Conservation (phyloP, 2,113 vertebrate species). For the Saccopteryx leptura region DNA sequence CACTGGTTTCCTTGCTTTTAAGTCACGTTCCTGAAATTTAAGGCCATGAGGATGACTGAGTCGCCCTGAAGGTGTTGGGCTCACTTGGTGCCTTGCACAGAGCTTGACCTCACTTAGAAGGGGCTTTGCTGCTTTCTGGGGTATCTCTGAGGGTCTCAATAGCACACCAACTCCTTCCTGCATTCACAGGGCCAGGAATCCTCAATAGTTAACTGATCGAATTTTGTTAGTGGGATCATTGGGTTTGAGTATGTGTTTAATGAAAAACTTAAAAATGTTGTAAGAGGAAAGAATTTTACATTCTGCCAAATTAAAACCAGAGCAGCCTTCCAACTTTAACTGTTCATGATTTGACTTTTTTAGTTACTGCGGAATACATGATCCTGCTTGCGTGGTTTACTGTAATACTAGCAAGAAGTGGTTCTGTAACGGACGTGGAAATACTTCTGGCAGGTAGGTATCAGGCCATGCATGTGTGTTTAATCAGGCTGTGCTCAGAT, state of each 20-base stretch:
- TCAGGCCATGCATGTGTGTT: not conserved
- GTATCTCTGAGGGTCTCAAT: not conserved
- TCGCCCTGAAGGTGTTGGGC: not conserved
- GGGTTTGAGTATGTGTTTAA: slow-evolving; percentile 68
- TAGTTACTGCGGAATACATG: slow-evolving; percentile 99
- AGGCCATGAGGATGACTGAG: not conserved
- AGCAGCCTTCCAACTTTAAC: slow-evolving; percentile 6
- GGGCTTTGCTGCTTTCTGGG: not conserved
- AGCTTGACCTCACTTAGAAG: rapidly evolving
- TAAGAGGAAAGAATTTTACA: slow-evolving; percentile 74
- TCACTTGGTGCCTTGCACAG: rapidly evolving
- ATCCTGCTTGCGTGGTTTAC: slow-evolving; percentile 98
- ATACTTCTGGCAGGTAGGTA: slow-evolving; percentile 97
- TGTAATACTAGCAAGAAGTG: slow-evolving; percentile 99
- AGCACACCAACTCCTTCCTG: not conserved
- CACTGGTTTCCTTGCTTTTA: not conserved
- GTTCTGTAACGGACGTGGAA: slow-evolving; percentile 99
- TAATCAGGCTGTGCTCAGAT: slow-evolving; percentile 58
- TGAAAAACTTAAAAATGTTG: slow-evolving; percentile 70
- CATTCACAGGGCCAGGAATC: not conserved
- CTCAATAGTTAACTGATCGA: not conserved
- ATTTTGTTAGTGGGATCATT: slow-evolving; percentile 41
- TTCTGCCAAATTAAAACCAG: slow-evolving; percentile 68
- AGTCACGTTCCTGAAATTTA: not conserved
- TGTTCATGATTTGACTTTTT: slow-evolving; percentile 50